A percentile compares a stretch with the other conserved stretches of the same genome.
Evolutionary conservation across 1,140 invertebrate genomes (phyloP).

Genomic region (Zaprionus inermis): DNA sequence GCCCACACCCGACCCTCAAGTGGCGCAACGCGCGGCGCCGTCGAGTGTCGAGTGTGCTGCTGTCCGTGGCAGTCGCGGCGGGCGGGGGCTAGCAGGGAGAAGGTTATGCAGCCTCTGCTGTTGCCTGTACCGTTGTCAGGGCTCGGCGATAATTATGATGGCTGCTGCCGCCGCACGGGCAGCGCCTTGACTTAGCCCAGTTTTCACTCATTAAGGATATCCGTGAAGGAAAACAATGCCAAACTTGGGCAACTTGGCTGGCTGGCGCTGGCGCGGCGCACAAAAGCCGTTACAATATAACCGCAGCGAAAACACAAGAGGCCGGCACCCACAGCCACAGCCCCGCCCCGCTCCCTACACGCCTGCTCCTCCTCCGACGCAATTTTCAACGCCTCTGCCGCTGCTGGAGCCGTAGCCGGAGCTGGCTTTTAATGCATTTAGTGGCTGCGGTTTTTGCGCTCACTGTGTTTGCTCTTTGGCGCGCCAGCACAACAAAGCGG

Average conservation of each 20-base stretch:
- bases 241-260: conserved; percentile 61
- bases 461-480: conserved; percentile 80
- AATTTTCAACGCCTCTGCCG: conserved; percentile 40
- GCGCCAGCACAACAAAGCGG: conserved; percentile 58
- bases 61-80: conserved; percentile 51
- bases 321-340: not conserved
- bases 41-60: conserved; percentile 69
- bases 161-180: conserved; percentile 23
- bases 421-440: conserved; percentile 75
- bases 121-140: not conserved
- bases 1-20: conserved; percentile 27
- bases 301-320: conserved; percentile 55
- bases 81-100: not conserved
- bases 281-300: conserved; percentile 79
- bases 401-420: conserved; percentile 1
- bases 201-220: conserved; percentile 82
- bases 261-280: no score
- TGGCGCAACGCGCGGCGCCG: conserved; percentile 36
- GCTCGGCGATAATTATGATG: conserved; percentile 72
- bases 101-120: not conserved
- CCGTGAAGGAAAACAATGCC: conserved; percentile 82
- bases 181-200: conserved; percentile 67
- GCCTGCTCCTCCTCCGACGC: conserved; percentile 12
- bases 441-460: conserved; percentile 80
- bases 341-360: not conserved